Evolutionary conservation across 2,888 invertebrate genomes (phyloP), one percentile per base, ranked within the genome.

Genomic region (Dendrolimus pini): DNA sequence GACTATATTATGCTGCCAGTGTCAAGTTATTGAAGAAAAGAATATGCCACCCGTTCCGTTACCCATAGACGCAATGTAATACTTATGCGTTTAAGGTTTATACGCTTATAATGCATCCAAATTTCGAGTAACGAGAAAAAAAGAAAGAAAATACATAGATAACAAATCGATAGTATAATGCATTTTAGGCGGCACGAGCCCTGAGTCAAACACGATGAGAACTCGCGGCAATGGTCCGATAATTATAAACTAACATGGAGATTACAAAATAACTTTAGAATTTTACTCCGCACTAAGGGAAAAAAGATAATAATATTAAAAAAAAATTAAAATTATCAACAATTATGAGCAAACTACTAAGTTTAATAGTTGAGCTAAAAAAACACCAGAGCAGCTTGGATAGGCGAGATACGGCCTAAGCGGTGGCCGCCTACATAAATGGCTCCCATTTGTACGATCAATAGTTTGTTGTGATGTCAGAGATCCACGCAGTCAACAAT

Each of bases 311-410:
- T 75, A 76, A 70, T 63, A 63, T 74, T 67, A 71, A 75, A 70
- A 77, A 78, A 74, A 78, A 77, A 83, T 77, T 78, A 81, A 83
- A 84, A 85, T 79, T 82, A 85, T 88, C 81, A 89, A 89, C 86
- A 88, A 88, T 76, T 82, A 87, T 88, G 89, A 89, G 89, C 89
- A 89, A 85, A 86, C 84, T 85, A 88, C 75, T 82, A 64, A 14
- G 77, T 72, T 65, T 81, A 80, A 85, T 86, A 87, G 88, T 89
- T 89, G 89, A 89, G 89, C 89, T 88, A 83, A 85, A 80, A 75
- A 80, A 81, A 82, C 74, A 83, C 87, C 87, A 69, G 89, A 88
- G 90, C 89, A 89, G 90, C 90, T 89, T 89, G 90, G 89, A 88
- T 47, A 47, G 73, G 68, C 75, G 65, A 74, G 73, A 70, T 30